Conservation (phyloP, 2,888 invertebrate genomes). For the Drosophila setosimentum region DNA sequence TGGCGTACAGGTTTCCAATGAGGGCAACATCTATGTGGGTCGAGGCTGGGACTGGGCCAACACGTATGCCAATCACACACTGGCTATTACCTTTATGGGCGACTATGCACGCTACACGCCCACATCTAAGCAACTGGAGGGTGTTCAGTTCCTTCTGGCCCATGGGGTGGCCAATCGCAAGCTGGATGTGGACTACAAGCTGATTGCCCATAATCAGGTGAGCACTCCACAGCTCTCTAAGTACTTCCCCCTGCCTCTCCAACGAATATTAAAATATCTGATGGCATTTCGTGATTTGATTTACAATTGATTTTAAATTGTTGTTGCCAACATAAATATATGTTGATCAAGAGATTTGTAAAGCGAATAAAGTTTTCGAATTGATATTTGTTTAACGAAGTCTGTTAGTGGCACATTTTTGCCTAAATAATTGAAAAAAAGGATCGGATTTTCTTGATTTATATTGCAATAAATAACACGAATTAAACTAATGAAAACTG, state of each 20-base stretch:
- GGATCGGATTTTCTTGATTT: neutral
- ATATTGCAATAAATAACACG: neutral
- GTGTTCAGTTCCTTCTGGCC: conserved; percentile 85
- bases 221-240: conserved; percentile 7
- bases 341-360: neutral
- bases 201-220: conserved; percentile 87
- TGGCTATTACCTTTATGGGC: conserved; percentile 86
- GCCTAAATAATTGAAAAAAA: neutral
- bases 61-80: conserved; percentile 86
- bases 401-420: neutral
- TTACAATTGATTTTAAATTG: conserved; percentile 13
- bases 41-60: conserved; percentile 86
- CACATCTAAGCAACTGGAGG: conserved; percentile 85
- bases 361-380: neutral
- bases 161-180: conserved; percentile 85
- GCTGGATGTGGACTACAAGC: conserved; percentile 85
- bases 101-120: conserved; percentile 85
- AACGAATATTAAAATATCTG: conserved; percentile 9
- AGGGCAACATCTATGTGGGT: conserved; percentile 87
- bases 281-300: conserved; percentile 26
- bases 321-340: neutral
- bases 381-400: neutral
- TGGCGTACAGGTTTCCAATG: conserved; percentile 85
- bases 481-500: neutral
- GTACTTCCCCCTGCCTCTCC: neutral